Evolutionary conservation across 2,888 invertebrate species (phyloP), one percentile per base, ranked within the genome.

Genomic region (Acanthosepion esculentum): DNA sequence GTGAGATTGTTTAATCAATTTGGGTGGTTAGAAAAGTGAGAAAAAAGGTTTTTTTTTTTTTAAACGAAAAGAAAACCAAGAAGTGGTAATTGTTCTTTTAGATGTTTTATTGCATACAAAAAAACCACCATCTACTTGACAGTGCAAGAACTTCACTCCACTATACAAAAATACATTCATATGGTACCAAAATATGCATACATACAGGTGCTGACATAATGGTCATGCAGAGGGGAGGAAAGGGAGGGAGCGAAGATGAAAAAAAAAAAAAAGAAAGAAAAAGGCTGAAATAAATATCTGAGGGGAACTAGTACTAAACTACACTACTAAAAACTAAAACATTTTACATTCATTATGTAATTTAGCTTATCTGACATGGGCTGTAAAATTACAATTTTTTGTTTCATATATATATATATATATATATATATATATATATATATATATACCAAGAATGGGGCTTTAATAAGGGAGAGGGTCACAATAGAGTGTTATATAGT

Each of bases 111-210:
- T 55, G 55, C 94, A 94, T 94, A 50, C 94, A 94, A 50, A 78
- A 64, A 78, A 94, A 50, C 29, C 94, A 94, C 94, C 92, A 92
- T 92, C 92, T 92, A 92, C 92, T 92, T 92, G 92, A 92, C 92
- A 92, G 92, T 92, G 92, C 92, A 92, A 53, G n/a, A 92, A 92
- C 48, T 50, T 53, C 50, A 50, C 92, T 92, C 92, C 92, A 92
- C 92, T 92, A 92, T 92, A 92, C 48, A 92, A 92, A 92, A 92
- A 92, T 92, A 92, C 92, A 92, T 92, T 92, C 48, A 92, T 92
- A 92, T 92, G 92, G 92, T 92, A 92, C 92, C 92, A 92, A 48
- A 92, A 92, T 92, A 92, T 92, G 92, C 92, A 92, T 92, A 92
- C 92, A 48, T 92, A 92, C 92, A 92, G 48, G 92, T 92, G 92